Evolutionary conservation across 2,113 vertebrate genomes (phyloP), one percentile per base, ranked within the genome.

Genomic region (Canis aureus): DNA sequence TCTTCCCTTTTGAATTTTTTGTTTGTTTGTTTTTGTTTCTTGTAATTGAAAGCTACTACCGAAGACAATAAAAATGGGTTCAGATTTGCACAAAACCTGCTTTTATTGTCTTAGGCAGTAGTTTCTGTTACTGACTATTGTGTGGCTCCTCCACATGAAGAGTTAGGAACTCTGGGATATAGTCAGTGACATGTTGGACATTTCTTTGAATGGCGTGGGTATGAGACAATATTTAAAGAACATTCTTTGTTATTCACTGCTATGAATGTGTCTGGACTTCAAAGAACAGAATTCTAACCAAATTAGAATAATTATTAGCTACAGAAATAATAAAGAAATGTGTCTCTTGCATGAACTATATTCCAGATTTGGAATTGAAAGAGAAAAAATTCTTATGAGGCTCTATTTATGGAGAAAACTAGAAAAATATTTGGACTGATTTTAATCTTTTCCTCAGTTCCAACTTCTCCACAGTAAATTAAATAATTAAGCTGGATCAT

Each of bases 381-480:
- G 38, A 89, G 43, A 91, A 95, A 60, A 1, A 57, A 73, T 71
- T 90, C 53, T 84, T 74, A 12, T 3, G 78, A 79, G 20, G 67
- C 91, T 78, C 29, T 79, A 80, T 94, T 91, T 97, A 43, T 64
- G 53, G 59, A 96, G 22, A 89, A 91, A 78, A 64, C 9, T 43
- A 3, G 32, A 85, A 91, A 96, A 95, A 84, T 55, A 84, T 69
- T 74, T 87, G 59, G 16, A 53, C 7, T n/a, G 43, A 96, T 85
- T 91, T 95, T 96, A 79, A 83, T 93, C 23, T 49, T 90, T 86
- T 62, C 22, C 32, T 43, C 71, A 83, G 84, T 92, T 92, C 73
- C 17, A 89, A 3, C 15, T 92, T 95, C 43, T 96, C 79, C 38
- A 94, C 32, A 83, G 35, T 84, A 80, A 96, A 93, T 92, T 94